Evolutionary conservation across 2,797 vertebrate species (phyloP).

Genomic region (Prunella strophiata): DNA sequence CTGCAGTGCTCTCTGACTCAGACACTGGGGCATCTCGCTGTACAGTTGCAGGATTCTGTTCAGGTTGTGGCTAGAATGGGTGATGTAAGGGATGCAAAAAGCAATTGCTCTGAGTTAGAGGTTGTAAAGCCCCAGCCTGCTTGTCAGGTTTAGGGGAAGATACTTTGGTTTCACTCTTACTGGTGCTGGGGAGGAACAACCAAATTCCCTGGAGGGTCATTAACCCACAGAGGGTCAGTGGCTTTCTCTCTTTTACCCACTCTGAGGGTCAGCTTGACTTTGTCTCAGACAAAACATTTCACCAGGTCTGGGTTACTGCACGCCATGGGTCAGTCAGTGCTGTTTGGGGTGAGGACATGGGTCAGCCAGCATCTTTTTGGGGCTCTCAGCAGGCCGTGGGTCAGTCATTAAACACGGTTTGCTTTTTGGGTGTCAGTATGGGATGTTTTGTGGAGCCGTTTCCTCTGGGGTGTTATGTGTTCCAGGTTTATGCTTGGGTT

Average conservation of each 20-base stretch:
- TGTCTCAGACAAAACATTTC: accelerated
- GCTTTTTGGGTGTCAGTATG: background rate
- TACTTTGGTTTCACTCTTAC: background rate
- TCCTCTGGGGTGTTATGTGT: accelerated
- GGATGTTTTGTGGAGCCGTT: background rate
- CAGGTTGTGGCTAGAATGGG: background rate
- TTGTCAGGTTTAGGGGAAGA: too few species aligned
- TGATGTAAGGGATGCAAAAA: background rate
- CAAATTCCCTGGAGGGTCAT: background rate
- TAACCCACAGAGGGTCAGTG: too few species aligned
- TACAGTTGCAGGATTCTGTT: background rate
- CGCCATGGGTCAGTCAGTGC: accelerated
- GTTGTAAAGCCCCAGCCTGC: accelerated
- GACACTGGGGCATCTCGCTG: background rate
- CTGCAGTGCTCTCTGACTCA: background rate
- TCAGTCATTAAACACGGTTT: background rate
- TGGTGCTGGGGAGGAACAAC: accelerated
- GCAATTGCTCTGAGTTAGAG: background rate
- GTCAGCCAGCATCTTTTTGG: background rate
- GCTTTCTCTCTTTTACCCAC: background rate
- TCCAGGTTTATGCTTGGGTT: background rate
- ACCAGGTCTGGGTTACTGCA: too few species aligned
- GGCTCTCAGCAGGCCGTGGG: accelerated
- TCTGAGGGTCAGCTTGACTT: background rate
- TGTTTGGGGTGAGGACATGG: background rate